These are phyloP conservation scores for Isoperla grammatica DNA, from an alignment of 2,888 invertebrate species.

Conservation along the genomic window DNA sequence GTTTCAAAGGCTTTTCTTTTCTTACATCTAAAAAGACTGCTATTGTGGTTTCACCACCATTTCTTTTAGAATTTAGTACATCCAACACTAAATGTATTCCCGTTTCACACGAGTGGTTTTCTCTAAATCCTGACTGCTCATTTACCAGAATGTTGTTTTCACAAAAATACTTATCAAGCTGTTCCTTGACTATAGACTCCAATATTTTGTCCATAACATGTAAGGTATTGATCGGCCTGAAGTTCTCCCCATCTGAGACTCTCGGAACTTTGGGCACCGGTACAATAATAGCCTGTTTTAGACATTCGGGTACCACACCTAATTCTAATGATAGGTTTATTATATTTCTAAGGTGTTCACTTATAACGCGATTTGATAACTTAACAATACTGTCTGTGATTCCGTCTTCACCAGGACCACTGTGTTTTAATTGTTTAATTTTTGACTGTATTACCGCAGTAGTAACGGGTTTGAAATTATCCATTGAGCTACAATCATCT, in stretches of 20 bases:
- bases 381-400: too few relatives aligned
- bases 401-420: too few relatives aligned
- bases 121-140: constrained; percentile 10
- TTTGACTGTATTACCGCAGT: neutral
- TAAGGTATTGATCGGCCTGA: neutral
- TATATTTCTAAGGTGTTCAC: neutral
- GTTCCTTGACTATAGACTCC: neutral
- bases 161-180: neutral
- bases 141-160: too few relatives aligned
- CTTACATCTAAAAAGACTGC: constrained; percentile 13
- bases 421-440: neutral
- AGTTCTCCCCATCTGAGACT: neutral
- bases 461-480: neutral
- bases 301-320: neutral
- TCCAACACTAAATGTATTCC: neutral
- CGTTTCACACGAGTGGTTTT: constrained; percentile 4
- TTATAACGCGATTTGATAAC: neutral
- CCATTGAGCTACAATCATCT: neutral
- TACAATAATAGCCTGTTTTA: neutral
- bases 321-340: neutral
- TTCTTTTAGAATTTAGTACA: neutral
- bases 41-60: neutral
- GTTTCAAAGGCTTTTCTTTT: constrained; percentile 18
- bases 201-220: neutral
- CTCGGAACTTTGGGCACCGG: neutral